Base-by-base conservation (phyloP, 1,140 invertebrate species). In the Eulimnadia texana region DNA sequence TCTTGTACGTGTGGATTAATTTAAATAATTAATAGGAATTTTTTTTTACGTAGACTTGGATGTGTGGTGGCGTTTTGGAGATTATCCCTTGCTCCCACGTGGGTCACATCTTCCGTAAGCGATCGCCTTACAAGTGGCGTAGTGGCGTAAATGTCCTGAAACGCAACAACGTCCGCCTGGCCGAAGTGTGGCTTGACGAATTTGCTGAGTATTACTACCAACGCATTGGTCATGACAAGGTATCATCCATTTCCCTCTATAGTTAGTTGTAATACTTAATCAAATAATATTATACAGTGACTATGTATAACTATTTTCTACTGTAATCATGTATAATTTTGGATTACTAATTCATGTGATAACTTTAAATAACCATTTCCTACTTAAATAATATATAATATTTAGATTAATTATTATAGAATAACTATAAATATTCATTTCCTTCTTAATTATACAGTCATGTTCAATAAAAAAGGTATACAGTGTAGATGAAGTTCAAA, bases 141-240 rank as follows among this genome's bases (percentile, higher is more conserved):
- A 71, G 76, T 23, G 70, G 71, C 42, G 67, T 60, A 6, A 60
- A 66, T 28, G 63, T 67, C 3, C 49, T 67, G 16, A 67, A 23
- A 63, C 69, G 66, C 28, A 73, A 73, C 58, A 64, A 67, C 9
- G 66, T 65, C 1, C 64, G 73, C 3, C 64, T 75, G 3, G 74
- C 68, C 57, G 76, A 78, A 67, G 77, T 76, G 25, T 79, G 72
- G 73, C 59, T 75, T 55, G 73, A 73, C 52, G 72, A 74, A 50
- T 74, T 72, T 58, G 72, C 72, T 50, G 61, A 69, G 47, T 71
- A 71, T 55, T 72, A 71, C 58, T 74, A 78, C 64, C 67, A 72
- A 24, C 79, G 92, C 62, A 93, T 97, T 72, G 96, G 96, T 67
- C 86, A 94, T 72, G 93, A 98, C 71, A 84, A 94, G 78, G 86